These are phyloP conservation scores for Poecilia wingei DNA, from an alignment of 2,797 vertebrate genomes.

Conservation along the genomic window DNA sequence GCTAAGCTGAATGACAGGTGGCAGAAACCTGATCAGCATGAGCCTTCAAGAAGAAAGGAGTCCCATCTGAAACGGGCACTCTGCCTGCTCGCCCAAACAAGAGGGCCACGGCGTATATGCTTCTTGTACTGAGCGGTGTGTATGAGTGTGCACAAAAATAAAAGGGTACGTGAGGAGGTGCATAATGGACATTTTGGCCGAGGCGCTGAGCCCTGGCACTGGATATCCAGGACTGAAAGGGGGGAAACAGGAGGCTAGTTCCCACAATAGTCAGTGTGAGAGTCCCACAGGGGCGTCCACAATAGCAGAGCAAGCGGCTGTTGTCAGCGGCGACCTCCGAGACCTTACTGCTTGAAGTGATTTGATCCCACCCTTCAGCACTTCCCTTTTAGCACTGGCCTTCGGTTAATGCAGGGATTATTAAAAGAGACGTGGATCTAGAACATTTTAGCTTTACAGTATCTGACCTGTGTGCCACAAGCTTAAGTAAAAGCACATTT, in stretches of 20 bases:
- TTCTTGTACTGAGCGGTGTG: conserved; percentile 23
- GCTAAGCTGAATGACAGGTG: conserved; percentile 83
- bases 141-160: conserved; percentile 28
- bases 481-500: not conserved
- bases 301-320: conserved; percentile 69
- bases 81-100: conserved; percentile 71
- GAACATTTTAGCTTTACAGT: conserved; percentile 28
- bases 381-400: conserved; percentile 63
- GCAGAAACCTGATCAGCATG: conserved; percentile 81
- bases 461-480: conserved; percentile 26
- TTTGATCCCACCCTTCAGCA: conserved; percentile 65
- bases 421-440: conserved; percentile 49
- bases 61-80: conserved; percentile 63
- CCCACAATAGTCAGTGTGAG: conserved; percentile 71
- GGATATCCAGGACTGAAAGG: conserved; percentile 64
- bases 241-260: conserved; percentile 74
- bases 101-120: conserved; percentile 39
- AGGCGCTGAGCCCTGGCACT: conserved; percentile 59
- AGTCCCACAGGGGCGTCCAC: conserved; percentile 46
- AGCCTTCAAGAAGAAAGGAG: conserved; percentile 67
- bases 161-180: conserved; percentile 18
- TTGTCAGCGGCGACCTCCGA: conserved; percentile 74
- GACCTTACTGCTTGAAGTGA: conserved; percentile 59
- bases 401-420: conserved; percentile 51
- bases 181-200: conserved; percentile 70